These are phyloP conservation scores for Chymomyza amoena DNA, from an alignment of 2,888 invertebrate species.

Conservation along the genomic window DNA sequence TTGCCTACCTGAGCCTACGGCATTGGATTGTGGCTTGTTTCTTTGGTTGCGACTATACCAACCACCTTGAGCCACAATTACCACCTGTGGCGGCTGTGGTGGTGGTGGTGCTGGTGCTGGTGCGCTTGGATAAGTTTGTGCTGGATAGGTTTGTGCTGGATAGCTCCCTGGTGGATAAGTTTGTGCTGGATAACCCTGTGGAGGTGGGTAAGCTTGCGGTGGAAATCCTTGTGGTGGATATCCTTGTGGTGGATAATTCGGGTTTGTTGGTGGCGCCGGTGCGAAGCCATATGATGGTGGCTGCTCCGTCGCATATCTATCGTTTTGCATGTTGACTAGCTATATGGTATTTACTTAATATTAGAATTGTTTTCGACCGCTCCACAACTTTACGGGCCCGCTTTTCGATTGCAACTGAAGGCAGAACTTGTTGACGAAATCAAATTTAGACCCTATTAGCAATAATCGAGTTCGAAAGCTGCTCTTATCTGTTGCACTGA, in stretches of 20 bases:
- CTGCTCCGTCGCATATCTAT: constrained; percentile 26
- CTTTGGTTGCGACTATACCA: constrained; percentile 38
- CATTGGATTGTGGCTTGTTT: constrained; percentile 39
- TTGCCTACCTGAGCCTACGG: background rate
- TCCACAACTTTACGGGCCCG: constrained; percentile 12
- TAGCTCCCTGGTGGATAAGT: constrained; percentile 7
- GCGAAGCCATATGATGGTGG: constrained; percentile 21
- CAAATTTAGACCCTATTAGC: constrained; percentile 13
- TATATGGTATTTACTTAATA: background rate
- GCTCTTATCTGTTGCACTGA: constrained; percentile 18
- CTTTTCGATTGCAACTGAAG: constrained; percentile 19
- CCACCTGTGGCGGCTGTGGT: constrained; percentile 55
- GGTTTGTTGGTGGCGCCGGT: background rate
- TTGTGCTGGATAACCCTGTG: constrained; percentile 17
- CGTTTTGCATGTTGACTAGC: constrained; percentile 37
- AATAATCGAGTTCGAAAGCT: background rate
- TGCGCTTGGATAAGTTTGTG: constrained; percentile 6
- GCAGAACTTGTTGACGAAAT: background rate
- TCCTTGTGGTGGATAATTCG: background rate
- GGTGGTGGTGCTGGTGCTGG: constrained; percentile 11
- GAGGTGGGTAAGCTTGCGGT: constrained; percentile 28
- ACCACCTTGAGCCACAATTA: constrained; percentile 16
- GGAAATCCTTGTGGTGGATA: constrained; percentile 12
- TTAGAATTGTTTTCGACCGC: background rate
- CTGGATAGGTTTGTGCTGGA: constrained; percentile 21